A percentile compares a stretch with the other conserved stretches of the same genome.
phyloP scores from a whole-genome alignment of 1,140 invertebrate species.

The Mamestra configurata region DNA sequence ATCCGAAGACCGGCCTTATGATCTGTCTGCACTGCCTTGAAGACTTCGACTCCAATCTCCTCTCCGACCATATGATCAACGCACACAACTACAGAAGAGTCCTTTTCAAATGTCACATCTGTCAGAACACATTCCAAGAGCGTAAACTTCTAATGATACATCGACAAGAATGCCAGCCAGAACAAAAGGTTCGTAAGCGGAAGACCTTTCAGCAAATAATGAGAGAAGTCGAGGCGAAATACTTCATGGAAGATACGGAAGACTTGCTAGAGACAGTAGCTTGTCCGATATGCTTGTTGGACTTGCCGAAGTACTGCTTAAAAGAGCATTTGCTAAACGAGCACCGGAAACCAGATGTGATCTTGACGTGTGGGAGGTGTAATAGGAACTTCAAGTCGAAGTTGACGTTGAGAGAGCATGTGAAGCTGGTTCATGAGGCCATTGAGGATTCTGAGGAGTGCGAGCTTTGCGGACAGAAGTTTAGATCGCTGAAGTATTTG shows the following conservation, averaged over 20 bases:
- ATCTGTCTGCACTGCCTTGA: conserved; percentile 58
- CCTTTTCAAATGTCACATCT: conserved; percentile 56
- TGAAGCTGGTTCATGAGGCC: conserved; percentile 59
- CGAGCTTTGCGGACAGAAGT: conserved; percentile 59
- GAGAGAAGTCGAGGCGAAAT: conserved; percentile 52
- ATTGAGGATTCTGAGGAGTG: conserved; percentile 57
- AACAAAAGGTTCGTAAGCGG: conserved; percentile 50
- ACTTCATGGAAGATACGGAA: conserved; percentile 31
- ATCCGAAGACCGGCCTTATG: conserved; percentile 57
- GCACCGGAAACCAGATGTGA: conserved; percentile 57
- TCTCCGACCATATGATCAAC: conserved; percentile 58
- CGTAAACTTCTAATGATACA: conserved; percentile 49
- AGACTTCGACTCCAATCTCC: conserved; percentile 50
- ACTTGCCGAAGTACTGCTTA: conserved; percentile 54
- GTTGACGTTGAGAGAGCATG: conserved; percentile 58
- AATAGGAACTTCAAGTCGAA: conserved; percentile 59
- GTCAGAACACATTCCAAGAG: conserved; percentile 55
- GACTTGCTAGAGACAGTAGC: conserved; percentile 49
- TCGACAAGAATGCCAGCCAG: conserved; percentile 49
- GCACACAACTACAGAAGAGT: conserved; percentile 57
- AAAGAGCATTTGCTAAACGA: conserved; percentile 57
- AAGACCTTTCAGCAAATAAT: conserved; percentile 58
- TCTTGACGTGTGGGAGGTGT: conserved; percentile 56
- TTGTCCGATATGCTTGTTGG: conserved; percentile 59
- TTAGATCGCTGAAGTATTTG: conserved; percentile 59